phyloP scores from a whole-genome alignment of 2,113 vertebrate genomes.

The Megalops atlanticus region DNA sequence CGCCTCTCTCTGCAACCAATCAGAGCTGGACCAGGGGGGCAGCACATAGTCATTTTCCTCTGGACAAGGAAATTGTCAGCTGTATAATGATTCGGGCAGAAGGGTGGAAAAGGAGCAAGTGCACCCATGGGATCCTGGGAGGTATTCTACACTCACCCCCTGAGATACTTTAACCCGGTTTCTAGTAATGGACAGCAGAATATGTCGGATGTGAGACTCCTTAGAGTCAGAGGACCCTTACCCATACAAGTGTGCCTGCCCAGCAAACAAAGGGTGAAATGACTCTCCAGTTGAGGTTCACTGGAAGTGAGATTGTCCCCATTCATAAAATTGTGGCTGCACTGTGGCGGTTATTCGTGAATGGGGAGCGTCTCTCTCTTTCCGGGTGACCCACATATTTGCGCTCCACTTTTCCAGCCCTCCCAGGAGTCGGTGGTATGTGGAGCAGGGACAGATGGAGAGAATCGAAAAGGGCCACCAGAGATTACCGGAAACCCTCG shows the following conservation, averaged over 20 bases:
- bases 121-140: neutral
- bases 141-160: neutral
- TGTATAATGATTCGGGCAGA: neutral
- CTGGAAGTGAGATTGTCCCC: neutral
- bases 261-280: neutral
- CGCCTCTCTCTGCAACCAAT: neutral
- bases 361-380: neutral
- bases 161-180: neutral
- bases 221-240: too few species aligned
- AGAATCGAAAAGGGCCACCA: neutral
- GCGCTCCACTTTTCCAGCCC: neutral
- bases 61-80: neutral
- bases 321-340: neutral
- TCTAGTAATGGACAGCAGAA: neutral
- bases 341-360: neutral
- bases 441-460: neutral
- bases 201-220: too few species aligned
- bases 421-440: neutral
- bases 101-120: neutral
- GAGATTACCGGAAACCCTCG: neutral
- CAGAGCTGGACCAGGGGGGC: neutral
- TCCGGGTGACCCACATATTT: slow-evolving; percentile 3
- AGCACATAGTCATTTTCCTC: neutral
- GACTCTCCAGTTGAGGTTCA: neutral
- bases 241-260: neutral